Evolutionary conservation across 2,113 vertebrate genomes (phyloP), one percentile per base, ranked within the genome.

Genomic region (Axis porcinus): DNA sequence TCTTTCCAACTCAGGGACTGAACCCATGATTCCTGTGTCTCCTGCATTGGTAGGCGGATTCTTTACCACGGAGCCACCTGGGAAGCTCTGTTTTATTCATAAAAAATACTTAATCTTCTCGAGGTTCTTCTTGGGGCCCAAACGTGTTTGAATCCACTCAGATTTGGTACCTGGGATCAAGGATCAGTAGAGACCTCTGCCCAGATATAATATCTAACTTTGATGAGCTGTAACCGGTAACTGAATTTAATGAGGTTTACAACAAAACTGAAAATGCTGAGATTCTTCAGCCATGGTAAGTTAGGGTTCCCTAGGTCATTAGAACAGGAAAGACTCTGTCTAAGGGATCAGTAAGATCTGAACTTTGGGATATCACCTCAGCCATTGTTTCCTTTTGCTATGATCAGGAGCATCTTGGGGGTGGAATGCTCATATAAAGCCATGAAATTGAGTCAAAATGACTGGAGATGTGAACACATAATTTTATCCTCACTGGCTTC

Each of bases 241-340:
- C 28, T n/a, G 28, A 91, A 90, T 85, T 50, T 93, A 81, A 52
- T 33, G 79, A 85, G 6, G 17, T 70, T 97, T 94, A 50, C 28
- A 92, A 16, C 33, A 95, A 94, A 92, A 83, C 9, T 9, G 33
- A 95, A 95, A 95, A 87, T 45, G 6, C 33, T 74, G 36, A 67
- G n/a, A 30, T 23, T 52, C 8, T 43, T 40, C 47, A 28, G n/a
- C 28, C 74, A 47, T 36, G 50, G 43, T 47, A 52, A n/a, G 15
- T 87, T 62, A 55, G n/a, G 28, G 47, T 55, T 45, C 36, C 57
- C 43, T 16, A 47, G 40, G 33, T 57, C 79, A 14, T 21, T 21
- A 82, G 30, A 19, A 78, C 12, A 43, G 78, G 64, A 47, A 79
- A 76, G 58, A 14, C 33, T 74, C 45, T 74, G 36, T 83, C 54